phyloP scores from a whole-genome alignment of 2,113 vertebrate species.

The Prunella himalayana region DNA sequence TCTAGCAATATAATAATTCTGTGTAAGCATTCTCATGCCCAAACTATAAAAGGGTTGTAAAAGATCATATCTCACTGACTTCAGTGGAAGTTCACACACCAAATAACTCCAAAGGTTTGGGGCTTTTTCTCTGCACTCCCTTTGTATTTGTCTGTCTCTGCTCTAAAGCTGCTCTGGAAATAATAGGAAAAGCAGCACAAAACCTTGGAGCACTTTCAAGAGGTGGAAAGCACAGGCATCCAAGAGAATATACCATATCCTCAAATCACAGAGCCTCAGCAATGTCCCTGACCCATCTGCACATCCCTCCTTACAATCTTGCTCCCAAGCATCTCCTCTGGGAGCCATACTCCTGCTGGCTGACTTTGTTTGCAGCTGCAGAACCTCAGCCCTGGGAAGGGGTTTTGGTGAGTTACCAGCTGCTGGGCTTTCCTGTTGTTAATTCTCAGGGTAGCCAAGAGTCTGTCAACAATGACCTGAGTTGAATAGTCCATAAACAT shows the following conservation, averaged over 20 bases:
- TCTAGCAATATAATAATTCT: background rate
- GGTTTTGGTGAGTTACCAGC: background rate
- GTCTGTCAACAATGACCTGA: background rate
- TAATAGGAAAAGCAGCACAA: background rate
- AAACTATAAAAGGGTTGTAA: background rate
- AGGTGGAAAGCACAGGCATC: background rate
- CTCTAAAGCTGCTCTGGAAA: background rate
- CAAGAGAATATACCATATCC: background rate
- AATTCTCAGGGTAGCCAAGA: background rate
- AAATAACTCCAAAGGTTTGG: background rate
- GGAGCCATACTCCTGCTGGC: background rate
- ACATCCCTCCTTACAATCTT: background rate
- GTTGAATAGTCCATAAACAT: background rate
- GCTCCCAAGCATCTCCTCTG: background rate
- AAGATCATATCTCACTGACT: background rate
- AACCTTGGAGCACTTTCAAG: background rate
- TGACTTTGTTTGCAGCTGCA: constrained; percentile 13
- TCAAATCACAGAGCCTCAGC: background rate
- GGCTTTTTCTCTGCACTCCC: background rate
- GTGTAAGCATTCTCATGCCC: background rate
- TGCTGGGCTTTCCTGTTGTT: background rate
- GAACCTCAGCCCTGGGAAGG: background rate
- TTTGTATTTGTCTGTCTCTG: background rate
- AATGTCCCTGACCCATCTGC: background rate
- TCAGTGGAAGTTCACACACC: background rate